phyloP scores from a whole-genome alignment of 2,888 invertebrate species.

The Biston betularia region DNA sequence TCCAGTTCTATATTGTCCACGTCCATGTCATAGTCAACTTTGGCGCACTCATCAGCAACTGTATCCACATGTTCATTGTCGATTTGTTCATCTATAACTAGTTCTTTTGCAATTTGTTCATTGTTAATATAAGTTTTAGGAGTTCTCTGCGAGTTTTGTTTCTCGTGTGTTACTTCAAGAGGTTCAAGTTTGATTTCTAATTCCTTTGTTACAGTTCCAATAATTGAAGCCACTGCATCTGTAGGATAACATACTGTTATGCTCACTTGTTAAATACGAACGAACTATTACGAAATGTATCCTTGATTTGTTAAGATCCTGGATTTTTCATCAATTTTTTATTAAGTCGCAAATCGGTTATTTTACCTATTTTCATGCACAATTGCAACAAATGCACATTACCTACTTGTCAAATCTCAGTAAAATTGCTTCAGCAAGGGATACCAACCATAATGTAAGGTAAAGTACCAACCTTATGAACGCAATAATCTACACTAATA shows the following conservation, averaged over 20 bases:
- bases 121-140: background rate
- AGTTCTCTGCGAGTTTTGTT: background rate
- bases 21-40: conserved; percentile 12
- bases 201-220: conserved; percentile 62
- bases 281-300: no score
- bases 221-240: conserved; percentile 80
- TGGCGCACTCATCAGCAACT: background rate
- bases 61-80: conserved; percentile 8
- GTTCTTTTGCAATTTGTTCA: background rate
- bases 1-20: conserved; percentile 28
- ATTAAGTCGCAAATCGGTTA: no score
- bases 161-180: background rate
- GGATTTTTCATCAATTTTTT: no score
- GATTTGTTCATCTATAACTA: background rate
- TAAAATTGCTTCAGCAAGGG: no score
- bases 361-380: no score
- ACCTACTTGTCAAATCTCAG: no score
- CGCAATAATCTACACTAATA: no score
- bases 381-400: no score
- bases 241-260: conserved; percentile 11
- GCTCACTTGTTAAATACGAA: no score
- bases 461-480: no score
- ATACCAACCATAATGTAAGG: no score
- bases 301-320: no score
- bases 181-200: conserved; percentile 15